Evolutionary conservation across 2,113 vertebrate genomes (phyloP).

Genomic region (Lanius ludovicianus): DNA sequence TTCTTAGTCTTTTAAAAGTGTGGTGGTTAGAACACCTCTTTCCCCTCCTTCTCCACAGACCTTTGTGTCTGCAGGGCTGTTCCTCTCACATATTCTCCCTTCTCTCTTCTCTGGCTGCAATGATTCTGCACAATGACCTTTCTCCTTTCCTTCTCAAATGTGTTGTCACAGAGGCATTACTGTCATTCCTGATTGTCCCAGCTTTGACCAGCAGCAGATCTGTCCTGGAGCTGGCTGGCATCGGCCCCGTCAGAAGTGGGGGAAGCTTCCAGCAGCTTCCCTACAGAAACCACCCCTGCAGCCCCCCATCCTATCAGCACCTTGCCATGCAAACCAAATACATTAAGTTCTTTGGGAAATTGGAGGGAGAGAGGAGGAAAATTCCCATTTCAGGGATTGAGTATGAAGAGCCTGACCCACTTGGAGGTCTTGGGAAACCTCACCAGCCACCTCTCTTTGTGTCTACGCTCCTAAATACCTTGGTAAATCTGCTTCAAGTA

Average conservation of each 20-base stretch:
- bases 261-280: not conserved
- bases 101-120: not conserved
- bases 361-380: not conserved
- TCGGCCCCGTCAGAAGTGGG: fast-evolving
- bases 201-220: not conserved
- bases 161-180: not conserved
- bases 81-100: not conserved
- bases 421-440: not conserved
- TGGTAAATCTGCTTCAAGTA: not conserved
- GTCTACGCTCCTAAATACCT: not conserved
- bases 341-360: not conserved
- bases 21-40: not conserved
- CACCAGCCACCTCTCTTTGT: not conserved
- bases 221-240: not conserved
- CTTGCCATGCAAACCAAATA: not conserved
- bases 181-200: not conserved
- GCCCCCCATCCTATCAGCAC: not conserved
- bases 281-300: not conserved
- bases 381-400: not conserved
- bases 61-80: not conserved
- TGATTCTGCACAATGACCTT: not conserved
- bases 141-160: not conserved
- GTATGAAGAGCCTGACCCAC: not conserved
- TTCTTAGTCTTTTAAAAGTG: not conserved
- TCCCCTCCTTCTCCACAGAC: not conserved